Evolutionary conservation across 2,113 vertebrate species (phyloP).

Genomic region (Dermatemys mawii): DNA sequence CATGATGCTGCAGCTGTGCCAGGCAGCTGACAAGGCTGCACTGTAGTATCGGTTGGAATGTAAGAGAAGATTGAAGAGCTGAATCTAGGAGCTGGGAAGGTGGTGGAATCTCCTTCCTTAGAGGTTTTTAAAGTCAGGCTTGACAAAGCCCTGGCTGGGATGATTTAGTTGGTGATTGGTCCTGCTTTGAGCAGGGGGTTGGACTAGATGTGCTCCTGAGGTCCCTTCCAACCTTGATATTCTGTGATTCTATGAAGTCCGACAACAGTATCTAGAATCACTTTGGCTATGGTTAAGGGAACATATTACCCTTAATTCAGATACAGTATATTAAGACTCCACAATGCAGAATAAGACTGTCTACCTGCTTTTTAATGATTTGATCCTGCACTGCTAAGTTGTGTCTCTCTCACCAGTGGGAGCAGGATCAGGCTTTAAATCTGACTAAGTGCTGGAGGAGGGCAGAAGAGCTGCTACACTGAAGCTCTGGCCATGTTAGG

Average conservation of each 20-base stretch:
- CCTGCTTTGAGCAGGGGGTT: no score
- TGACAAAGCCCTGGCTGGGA: no score
- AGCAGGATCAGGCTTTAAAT: not conserved
- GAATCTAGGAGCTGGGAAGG: no score
- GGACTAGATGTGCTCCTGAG: no score
- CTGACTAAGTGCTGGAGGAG: not conserved
- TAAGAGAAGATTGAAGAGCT: not conserved
- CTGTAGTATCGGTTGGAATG: not conserved
- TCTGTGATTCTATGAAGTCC: no score
- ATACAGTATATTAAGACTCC: not conserved
- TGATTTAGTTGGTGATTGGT: no score
- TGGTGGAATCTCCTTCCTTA: no score
- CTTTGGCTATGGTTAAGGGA: accelerated
- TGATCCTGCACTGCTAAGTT: not conserved
- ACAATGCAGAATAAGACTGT: not conserved
- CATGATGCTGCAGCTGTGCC: not conserved
- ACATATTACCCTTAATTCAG: not conserved
- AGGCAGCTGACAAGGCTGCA: not conserved
- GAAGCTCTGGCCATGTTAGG: not conserved
- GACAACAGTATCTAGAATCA: not conserved
- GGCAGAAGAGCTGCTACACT: not conserved
- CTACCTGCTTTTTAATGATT: not conserved
- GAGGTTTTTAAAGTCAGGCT: no score
- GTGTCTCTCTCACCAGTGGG: not conserved
- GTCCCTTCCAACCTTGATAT: no score